These are phyloP conservation scores for Clarias batrachus DNA, from an alignment of 2,113 vertebrate genomes.

Conservation along the genomic window DNA sequence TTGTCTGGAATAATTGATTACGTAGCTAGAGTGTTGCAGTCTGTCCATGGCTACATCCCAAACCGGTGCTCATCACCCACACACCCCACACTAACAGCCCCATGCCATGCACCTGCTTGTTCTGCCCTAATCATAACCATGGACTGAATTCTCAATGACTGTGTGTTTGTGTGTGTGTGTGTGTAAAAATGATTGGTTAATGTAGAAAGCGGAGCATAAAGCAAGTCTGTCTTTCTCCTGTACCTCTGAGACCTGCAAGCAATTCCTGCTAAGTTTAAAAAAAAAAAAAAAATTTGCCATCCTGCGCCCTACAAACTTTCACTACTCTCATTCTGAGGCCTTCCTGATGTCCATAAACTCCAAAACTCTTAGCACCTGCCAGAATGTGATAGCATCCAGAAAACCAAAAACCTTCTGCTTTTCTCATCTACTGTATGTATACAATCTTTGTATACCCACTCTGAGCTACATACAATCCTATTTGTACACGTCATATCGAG, in stretches of 20 bases:
- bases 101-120: conserved; percentile 10
- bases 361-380: neutral
- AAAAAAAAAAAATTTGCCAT: neutral
- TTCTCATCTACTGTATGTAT: neutral
- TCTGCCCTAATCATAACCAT: too few relatives aligned
- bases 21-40: neutral
- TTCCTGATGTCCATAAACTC: neutral
- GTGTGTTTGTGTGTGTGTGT: too few relatives aligned
- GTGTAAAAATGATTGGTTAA: neutral
- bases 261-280: neutral
- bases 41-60: conserved; percentile 13
- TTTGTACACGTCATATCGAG: neutral
- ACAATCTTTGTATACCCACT: neutral
- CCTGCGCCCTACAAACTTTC: neutral
- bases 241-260: neutral
- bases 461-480: neutral
- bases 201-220: neutral
- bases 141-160: too few relatives aligned
- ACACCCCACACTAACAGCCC: neutral
- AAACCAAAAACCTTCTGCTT: neutral
- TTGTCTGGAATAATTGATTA: conserved; percentile 31
- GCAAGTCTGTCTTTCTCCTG: neutral
- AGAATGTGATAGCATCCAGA: neutral
- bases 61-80: neutral
- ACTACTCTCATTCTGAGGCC: too few relatives aligned